Evolutionary conservation across 1,140 invertebrate genomes (phyloP).

Genomic region (Dufourea novaeangliae): DNA sequence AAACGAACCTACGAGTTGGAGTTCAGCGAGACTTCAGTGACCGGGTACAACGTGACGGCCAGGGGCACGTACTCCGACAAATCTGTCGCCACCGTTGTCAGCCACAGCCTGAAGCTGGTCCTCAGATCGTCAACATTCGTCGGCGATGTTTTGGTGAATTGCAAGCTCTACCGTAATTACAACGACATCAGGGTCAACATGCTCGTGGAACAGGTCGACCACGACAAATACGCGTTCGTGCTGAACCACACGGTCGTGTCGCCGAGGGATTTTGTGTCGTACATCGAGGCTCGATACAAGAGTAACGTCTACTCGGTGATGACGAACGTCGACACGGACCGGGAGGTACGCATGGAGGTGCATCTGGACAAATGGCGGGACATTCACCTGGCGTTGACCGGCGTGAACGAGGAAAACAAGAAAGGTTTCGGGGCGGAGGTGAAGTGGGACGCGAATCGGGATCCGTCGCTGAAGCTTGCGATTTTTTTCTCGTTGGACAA

Average conservation of each 20-base stretch:
- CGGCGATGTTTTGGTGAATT: conserved; percentile 84
- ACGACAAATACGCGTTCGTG: conserved; percentile 84
- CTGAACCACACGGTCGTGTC: conserved; percentile 83
- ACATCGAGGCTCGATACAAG: conserved; percentile 85
- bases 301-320: conserved; percentile 85
- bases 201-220: conserved; percentile 83
- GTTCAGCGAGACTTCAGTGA: conserved; percentile 89
- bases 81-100: conserved; percentile 83
- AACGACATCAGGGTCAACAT: conserved; percentile 83
- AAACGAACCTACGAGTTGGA: conserved; percentile 85
- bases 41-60: conserved; percentile 86
- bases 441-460: conserved; percentile 92
- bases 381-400: conserved; percentile 85
- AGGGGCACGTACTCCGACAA: conserved; percentile 88
- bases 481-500: conserved; percentile 82
- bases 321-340: conserved; percentile 81
- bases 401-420: conserved; percentile 81
- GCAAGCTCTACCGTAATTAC: conserved; percentile 84
- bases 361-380: conserved; percentile 90
- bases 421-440: conserved; percentile 87
- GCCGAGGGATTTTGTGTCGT: conserved; percentile 83
- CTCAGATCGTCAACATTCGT: conserved; percentile 86
- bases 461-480: conserved; percentile 87
- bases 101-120: conserved; percentile 86
- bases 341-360: conserved; percentile 82